A percentile compares a stretch with the other conserved stretches of the same genome.
Evolutionary conservation across 1,140 invertebrate genomes (phyloP).

Genomic region (Bombus consobrinus): DNA sequence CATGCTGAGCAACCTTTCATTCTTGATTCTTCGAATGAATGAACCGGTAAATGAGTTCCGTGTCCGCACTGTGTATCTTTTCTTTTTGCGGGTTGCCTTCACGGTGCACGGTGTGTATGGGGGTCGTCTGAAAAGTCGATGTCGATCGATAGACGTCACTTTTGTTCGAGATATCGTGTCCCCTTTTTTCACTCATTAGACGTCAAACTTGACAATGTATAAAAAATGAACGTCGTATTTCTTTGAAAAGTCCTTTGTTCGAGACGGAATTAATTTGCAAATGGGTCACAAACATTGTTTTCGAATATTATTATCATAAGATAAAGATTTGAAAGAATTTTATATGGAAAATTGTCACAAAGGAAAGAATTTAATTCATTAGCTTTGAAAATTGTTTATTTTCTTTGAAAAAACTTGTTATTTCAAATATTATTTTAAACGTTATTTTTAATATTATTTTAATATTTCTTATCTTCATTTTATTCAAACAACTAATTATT

Average conservation of each 20-base stretch:
- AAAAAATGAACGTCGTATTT: background rate
- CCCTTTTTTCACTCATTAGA: background rate
- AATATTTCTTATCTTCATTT: too few relatives aligned
- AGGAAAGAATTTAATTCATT: background rate
- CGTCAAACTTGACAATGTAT: background rate
- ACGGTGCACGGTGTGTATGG: background rate
- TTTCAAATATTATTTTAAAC: too few relatives aligned
- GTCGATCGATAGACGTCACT: slow-evolving; percentile 19
- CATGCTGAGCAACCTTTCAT: slow-evolving; percentile 51
- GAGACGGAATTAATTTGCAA: background rate
- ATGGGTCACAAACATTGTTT: background rate
- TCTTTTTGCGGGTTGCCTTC: background rate
- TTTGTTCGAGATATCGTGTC: slow-evolving; percentile 2
- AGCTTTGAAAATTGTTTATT: background rate
- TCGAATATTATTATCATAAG: background rate
- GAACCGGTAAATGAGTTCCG: slow-evolving; percentile 64
- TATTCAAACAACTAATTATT: background rate
- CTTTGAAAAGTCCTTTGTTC: background rate
- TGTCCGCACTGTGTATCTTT: slow-evolving; percentile 31
- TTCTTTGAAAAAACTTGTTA: background rate
- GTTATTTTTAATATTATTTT: too few relatives aligned
- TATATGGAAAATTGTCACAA: background rate
- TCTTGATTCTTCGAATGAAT: slow-evolving; percentile 60
- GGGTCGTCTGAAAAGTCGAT: slow-evolving; percentile 25
- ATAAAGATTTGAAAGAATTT: background rate